Percentiles rank a stretch among this genome's conserved stretches.
phyloP scores from a whole-genome alignment of 35 echinoderm and acorn worm genomes.

The Stichopus chloronotus region DNA sequence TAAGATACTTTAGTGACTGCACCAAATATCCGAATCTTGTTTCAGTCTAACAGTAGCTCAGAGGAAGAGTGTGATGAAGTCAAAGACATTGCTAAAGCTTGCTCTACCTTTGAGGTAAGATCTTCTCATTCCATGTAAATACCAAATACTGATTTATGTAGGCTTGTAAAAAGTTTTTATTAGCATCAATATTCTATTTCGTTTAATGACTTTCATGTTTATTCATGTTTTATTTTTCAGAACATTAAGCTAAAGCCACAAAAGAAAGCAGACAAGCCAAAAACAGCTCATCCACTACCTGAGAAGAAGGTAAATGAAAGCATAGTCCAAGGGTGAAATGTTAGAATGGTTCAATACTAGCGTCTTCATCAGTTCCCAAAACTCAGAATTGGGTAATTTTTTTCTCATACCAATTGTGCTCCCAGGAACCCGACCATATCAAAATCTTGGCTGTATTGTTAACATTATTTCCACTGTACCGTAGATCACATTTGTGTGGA shows the following conservation, averaged over 20 bases:
- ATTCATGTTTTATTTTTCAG: neutral
- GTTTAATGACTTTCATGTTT: neutral
- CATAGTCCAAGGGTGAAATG: too few relatives aligned
- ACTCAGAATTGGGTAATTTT: too few relatives aligned
- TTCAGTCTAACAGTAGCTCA: neutral
- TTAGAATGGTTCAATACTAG: too few relatives aligned
- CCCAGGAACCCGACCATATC: too few relatives aligned
- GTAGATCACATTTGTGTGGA: too few relatives aligned
- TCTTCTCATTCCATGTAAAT: neutral
- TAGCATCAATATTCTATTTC: neutral
- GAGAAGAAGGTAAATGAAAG: too few relatives aligned
- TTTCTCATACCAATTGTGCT: too few relatives aligned
- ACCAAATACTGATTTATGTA: neutral
- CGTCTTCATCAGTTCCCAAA: too few relatives aligned
- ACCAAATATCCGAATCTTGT: neutral
- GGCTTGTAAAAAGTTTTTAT: neutral
- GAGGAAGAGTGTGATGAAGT: neutral
- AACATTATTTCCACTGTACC: too few relatives aligned
- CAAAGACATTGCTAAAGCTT: neutral
- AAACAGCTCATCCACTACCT: too few relatives aligned
- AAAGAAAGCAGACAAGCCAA: neutral
- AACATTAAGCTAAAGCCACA: neutral
- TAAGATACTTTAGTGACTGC: too few relatives aligned
- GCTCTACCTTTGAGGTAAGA: neutral
- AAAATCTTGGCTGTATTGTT: too few relatives aligned